phyloP scores from a whole-genome alignment of 2,113 vertebrate species.

The Gavialis gangeticus region DNA sequence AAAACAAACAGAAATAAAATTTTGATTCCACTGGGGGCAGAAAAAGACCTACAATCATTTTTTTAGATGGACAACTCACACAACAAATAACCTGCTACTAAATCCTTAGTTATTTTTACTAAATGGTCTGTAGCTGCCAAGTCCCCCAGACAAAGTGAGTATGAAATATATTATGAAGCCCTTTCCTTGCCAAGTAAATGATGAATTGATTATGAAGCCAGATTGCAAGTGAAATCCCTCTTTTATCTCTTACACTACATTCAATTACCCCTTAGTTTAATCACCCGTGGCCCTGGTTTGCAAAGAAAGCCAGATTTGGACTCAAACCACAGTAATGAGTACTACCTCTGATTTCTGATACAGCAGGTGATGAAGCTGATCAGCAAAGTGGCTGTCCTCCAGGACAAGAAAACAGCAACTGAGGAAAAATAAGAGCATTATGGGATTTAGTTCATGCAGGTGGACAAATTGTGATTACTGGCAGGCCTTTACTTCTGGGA shows the following conservation, averaged over 20 bases:
- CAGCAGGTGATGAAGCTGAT: background rate
- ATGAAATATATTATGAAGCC: background rate
- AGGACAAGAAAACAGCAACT: background rate
- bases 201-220: background rate
- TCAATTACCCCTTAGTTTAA: background rate
- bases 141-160: background rate
- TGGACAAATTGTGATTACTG: fast-evolving
- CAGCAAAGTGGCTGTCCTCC: background rate
- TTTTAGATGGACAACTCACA: background rate
- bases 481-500: background rate
- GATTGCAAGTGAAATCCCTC: background rate
- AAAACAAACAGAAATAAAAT: constrained; percentile 29
- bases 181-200: background rate
- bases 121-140: background rate
- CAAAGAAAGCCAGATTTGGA: background rate
- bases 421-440: background rate
- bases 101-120: background rate
- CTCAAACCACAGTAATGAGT: background rate
- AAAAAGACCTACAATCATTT: background rate
- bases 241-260: background rate
- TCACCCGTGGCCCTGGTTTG: background rate
- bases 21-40: background rate
- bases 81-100: background rate
- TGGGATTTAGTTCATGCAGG: background rate
- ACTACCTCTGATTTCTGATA: background rate